Conservation (phyloP, 2,113 vertebrate genomes). For the Pagrus major region DNA sequence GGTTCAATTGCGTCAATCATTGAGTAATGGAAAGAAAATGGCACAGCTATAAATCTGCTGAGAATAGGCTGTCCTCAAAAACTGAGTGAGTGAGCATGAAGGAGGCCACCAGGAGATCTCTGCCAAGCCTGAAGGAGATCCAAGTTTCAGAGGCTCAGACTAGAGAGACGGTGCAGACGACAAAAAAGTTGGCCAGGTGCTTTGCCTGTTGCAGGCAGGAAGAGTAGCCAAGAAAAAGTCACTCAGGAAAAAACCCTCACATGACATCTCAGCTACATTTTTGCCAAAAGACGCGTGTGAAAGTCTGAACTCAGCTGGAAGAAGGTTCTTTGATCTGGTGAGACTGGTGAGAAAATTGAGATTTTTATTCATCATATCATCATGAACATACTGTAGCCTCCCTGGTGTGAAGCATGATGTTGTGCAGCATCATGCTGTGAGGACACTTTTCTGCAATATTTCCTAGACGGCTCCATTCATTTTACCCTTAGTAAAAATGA, state of each 20-base stretch:
- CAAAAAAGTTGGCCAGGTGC: not conserved
- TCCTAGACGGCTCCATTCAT: not conserved
- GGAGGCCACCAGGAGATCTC: not conserved
- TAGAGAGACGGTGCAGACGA: not conserved
- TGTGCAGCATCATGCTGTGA: not conserved
- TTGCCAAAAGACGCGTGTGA: constrained; percentile 7
- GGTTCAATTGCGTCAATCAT: not conserved
- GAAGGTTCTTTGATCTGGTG: not conserved
- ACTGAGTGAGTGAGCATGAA: not conserved
- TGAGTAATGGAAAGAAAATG: not conserved
- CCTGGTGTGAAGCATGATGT: not conserved
- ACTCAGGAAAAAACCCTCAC: not conserved
- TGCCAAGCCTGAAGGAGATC: constrained; percentile 5
- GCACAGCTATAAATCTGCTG: constrained; percentile 10
- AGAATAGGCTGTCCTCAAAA: not conserved
- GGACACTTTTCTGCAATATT: not conserved
- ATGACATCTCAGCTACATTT: not conserved
- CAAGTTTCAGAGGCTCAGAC: not conserved
- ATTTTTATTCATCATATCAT: constrained; percentile 1
- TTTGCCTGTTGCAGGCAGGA: constrained; percentile 18
- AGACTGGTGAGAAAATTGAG: not conserved
- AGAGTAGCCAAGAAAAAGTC: not conserved
- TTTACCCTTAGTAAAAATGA: not conserved
- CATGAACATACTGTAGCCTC: not conserved
- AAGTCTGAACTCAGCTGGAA: constrained; percentile 1